Conservation (phyloP, 2,888 invertebrate species). For the Nymphalis polychloros region DNA sequence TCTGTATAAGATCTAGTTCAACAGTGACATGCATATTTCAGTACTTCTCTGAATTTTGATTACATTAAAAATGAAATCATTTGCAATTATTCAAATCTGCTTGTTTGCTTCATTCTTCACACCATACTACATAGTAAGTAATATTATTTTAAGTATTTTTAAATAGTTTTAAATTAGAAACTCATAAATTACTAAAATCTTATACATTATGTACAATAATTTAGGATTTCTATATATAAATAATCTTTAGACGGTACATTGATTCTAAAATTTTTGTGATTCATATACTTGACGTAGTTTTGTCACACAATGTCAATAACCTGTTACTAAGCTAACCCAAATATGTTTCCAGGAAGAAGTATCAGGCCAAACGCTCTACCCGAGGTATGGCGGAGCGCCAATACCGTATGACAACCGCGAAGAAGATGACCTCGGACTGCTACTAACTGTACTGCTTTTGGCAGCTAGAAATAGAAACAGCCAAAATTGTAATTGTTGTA, state of each 20-base stretch:
- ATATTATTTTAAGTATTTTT: neutral
- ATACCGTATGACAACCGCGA: constrained; percentile 46
- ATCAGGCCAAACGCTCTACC: constrained; percentile 39
- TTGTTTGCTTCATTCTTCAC: constrained; percentile 17
- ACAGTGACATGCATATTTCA: constrained; percentile 14
- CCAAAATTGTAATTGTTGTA: constrained; percentile 44
- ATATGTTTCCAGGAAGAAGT: constrained; percentile 44
- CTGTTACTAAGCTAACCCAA: constrained; percentile 19
- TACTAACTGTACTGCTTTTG: constrained; percentile 57
- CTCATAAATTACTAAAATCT: too few relatives aligned
- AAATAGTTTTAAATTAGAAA: too few relatives aligned
- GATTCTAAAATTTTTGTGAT: too few relatives aligned
- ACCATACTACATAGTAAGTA: constrained; percentile 25
- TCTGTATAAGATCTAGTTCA: constrained; percentile 20
- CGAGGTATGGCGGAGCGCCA: constrained; percentile 47
- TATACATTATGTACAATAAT: too few relatives aligned
- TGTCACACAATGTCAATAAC: constrained; percentile 19
- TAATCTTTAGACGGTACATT: too few relatives aligned
- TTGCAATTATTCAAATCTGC: constrained; percentile 19
- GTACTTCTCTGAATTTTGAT: constrained; percentile 1
- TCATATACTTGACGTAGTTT: neutral
- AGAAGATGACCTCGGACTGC: constrained; percentile 59
- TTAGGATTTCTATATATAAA: too few relatives aligned
- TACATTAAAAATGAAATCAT: constrained; percentile 27
- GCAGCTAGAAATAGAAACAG: constrained; percentile 50